These are phyloP conservation scores for Mesochorus sp. DNA, from an alignment of 2,888 invertebrate genomes.

Conservation along the genomic window DNA sequence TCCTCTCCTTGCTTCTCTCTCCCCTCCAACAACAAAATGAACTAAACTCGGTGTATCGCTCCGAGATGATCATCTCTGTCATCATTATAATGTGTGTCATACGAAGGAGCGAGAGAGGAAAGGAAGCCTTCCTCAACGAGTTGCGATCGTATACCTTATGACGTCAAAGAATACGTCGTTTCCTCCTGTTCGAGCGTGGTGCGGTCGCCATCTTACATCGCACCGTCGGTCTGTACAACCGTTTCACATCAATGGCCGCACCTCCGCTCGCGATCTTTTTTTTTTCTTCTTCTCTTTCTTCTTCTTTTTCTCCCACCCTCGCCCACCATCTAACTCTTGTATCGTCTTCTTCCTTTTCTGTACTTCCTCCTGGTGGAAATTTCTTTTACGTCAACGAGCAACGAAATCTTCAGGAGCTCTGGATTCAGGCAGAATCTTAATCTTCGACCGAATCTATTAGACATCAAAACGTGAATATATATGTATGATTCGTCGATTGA, in stretches of 20 bases:
- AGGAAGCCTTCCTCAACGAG: constrained; percentile 57
- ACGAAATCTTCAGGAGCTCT: background rate
- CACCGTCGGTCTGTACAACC: constrained; percentile 10
- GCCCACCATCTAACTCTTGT: no score
- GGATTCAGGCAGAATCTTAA: background rate
- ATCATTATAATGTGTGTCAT: background rate
- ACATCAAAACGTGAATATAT: no score
- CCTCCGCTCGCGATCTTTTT: background rate
- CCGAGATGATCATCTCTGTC: background rate
- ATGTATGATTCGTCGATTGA: no score
- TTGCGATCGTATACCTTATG: constrained; percentile 51
- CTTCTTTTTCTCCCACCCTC: constrained; percentile 10
- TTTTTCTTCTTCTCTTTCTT: background rate
- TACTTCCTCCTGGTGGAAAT: constrained; percentile 13
- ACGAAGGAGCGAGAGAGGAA: constrained; percentile 23
- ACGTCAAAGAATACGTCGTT: constrained; percentile 65
- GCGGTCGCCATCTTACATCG: background rate
- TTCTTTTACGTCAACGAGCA: background rate
- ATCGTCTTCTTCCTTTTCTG: background rate
- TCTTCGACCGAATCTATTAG: background rate
- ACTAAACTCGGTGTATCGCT: background rate
- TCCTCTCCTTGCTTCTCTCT: background rate
- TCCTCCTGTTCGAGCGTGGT: constrained; percentile 61
- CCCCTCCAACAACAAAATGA: background rate
- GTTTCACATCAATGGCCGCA: constrained; percentile 29